Conservation (phyloP, 2,797 vertebrate genomes). For the Macroramphosus scolopax region DNA sequence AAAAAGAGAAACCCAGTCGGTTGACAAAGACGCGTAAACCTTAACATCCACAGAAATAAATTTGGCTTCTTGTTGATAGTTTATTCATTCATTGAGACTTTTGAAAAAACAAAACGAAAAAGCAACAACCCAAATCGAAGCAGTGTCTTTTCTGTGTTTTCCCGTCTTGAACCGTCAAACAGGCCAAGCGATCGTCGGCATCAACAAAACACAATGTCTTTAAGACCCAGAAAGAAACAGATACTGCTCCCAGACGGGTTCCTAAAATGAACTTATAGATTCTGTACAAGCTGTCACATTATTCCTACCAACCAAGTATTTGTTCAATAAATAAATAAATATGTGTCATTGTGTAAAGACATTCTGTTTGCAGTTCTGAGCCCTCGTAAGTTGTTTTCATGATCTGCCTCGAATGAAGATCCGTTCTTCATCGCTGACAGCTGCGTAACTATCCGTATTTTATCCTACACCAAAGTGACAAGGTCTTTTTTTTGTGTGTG, state of each 20-base stretch:
- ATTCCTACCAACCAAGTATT: slow-evolving; percentile 67
- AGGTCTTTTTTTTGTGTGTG: too few relatives aligned
- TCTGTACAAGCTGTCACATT: slow-evolving; percentile 72
- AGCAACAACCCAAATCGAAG: slow-evolving; percentile 48
- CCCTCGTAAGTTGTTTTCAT: slow-evolving; percentile 30
- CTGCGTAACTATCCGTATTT: slow-evolving; percentile 45
- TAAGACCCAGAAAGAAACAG: slow-evolving; percentile 28
- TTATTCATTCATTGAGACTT: slow-evolving; percentile 76
- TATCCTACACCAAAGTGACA: too few relatives aligned
- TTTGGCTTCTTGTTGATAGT: slow-evolving; percentile 80
- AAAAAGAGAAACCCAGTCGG: slow-evolving; percentile 59
- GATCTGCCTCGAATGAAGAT: slow-evolving; percentile 15
- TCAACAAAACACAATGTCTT: slow-evolving; percentile 26
- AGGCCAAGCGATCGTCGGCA: slow-evolving; percentile 11
- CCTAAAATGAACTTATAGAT: slow-evolving; percentile 61
- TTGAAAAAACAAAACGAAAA: slow-evolving; percentile 47
- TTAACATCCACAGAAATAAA: slow-evolving; percentile 77
- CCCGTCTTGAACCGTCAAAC: too few relatives aligned
- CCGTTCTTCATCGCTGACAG: slow-evolving; percentile 37
- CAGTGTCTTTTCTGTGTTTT: slow-evolving; percentile 50
- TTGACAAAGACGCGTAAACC: slow-evolving; percentile 66
- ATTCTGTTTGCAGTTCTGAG: slow-evolving; percentile 64
- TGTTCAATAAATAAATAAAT: slow-evolving; percentile 81
- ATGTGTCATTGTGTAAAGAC: slow-evolving; percentile 63
- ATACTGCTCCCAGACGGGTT: slow-evolving; percentile 64